phyloP scores from a whole-genome alignment of 2,113 vertebrate species.

The Ciconia boyciana region DNA sequence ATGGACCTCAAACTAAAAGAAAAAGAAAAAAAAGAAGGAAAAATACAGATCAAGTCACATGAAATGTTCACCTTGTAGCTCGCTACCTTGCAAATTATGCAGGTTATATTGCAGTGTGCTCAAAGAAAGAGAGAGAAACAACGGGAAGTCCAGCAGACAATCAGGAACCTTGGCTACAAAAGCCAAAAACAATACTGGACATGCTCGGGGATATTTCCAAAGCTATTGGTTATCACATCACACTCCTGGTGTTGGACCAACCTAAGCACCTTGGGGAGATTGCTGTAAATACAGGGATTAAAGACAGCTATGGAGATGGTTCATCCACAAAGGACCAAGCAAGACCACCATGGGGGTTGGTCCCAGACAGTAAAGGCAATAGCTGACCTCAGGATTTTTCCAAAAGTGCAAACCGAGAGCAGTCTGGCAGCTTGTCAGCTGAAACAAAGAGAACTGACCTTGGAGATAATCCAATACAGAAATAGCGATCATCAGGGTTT shows the following conservation, averaged over 20 bases:
- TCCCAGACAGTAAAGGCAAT: background rate
- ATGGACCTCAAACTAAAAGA: background rate
- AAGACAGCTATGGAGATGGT: background rate
- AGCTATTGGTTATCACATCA: background rate
- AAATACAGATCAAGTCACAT: background rate
- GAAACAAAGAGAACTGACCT: background rate
- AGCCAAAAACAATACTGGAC: rapidly evolving
- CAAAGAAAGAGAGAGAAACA: background rate
- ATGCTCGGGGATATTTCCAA: background rate
- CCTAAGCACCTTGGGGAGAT: background rate
- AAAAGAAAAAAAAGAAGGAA: background rate
- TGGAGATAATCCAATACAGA: background rate
- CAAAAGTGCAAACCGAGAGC: background rate
- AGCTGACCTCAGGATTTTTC: background rate
- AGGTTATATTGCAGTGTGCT: background rate
- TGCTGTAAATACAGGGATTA: background rate
- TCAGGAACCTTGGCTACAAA: background rate
- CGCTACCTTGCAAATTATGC: background rate
- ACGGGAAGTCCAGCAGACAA: rapidly evolving
- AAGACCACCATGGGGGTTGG: background rate
- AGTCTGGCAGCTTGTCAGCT: background rate
- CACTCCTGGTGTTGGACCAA: background rate
- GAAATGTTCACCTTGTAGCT: background rate
- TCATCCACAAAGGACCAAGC: background rate
- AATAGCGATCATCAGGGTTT: background rate